These are phyloP conservation scores for Halesus radiatus DNA, from an alignment of 1,140 invertebrate genomes.

Conservation along the genomic window DNA sequence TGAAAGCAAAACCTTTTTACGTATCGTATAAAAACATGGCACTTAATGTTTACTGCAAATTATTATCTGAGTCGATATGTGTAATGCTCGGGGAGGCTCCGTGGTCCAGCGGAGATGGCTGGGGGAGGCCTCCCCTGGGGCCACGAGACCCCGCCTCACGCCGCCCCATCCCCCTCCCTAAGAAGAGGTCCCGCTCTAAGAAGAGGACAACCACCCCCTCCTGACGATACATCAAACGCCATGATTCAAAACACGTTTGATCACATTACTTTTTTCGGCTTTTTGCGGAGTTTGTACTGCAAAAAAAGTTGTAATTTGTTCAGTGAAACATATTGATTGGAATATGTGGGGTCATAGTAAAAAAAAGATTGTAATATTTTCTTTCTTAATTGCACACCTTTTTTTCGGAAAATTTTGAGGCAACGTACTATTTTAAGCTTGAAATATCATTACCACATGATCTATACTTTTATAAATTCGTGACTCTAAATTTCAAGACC, in stretches of 20 bases:
- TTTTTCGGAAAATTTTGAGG: too few species aligned
- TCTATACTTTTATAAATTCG: too few species aligned
- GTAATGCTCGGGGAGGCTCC: slow-evolving; percentile 25
- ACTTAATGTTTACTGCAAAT: slow-evolving; percentile 56
- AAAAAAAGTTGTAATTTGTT: slow-evolving; percentile 23
- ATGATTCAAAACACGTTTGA: slow-evolving; percentile 53
- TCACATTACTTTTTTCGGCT: slow-evolving; percentile 42
- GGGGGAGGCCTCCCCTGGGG: slow-evolving; percentile 10
- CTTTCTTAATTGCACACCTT: too few species aligned
- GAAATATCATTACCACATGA: too few species aligned
- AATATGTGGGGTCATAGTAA: too few species aligned
- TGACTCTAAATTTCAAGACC: too few species aligned
- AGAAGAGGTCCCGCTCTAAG: neutral
- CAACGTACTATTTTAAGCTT: too few species aligned
- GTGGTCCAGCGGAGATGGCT: slow-evolving; percentile 17
- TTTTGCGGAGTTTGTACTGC: neutral
- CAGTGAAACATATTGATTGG: neutral
- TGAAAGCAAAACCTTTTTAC: slow-evolving; percentile 25
- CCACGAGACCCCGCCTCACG: neutral
- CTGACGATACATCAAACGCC: slow-evolving; percentile 55
- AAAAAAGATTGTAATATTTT: too few species aligned
- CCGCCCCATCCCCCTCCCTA: slow-evolving; percentile 9
- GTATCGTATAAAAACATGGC: slow-evolving; percentile 43
- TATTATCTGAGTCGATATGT: slow-evolving; percentile 46
- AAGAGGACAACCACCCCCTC: slow-evolving; percentile 12